A percentile compares a stretch with the other conserved stretches of the same genome.
Conservation (phyloP, 2,797 vertebrate genomes). For the Manis pentadactyla region DNA sequence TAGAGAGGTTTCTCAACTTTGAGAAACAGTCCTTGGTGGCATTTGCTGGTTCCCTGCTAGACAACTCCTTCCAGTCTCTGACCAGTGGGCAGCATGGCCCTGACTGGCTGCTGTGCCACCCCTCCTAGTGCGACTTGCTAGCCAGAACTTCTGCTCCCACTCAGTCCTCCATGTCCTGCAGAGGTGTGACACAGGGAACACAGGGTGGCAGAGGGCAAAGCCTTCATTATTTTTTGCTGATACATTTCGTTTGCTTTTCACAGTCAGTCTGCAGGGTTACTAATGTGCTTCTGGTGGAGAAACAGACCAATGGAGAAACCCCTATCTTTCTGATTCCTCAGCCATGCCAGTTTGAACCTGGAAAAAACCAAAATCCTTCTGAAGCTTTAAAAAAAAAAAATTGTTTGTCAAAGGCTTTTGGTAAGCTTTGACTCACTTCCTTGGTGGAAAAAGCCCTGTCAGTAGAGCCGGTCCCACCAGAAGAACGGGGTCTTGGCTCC, state of each 20-base stretch:
- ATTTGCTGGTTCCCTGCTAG: not conserved
- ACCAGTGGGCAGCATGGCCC: not conserved
- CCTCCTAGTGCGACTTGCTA: fast-evolving
- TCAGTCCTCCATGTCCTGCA: fast-evolving
- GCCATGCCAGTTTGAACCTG: not conserved
- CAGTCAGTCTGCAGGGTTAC: not conserved
- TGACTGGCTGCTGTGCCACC: no score
- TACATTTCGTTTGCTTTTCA: not conserved
- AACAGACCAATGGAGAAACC: not conserved
- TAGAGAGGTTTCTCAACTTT: not conserved
- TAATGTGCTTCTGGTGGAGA: not conserved
- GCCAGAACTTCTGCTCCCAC: not conserved
- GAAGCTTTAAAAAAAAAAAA: not conserved
- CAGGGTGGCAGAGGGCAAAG: not conserved
- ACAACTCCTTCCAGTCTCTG: not conserved
- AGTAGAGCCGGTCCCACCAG: not conserved
- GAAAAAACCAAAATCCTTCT: not conserved
- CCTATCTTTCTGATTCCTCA: not conserved
- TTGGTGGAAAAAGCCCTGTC: not conserved
- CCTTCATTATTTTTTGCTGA: not conserved
- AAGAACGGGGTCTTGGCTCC: fast-evolving
- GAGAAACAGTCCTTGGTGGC: not conserved
- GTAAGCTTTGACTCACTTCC: not conserved
- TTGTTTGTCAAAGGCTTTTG: not conserved
- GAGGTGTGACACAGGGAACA: not conserved